These are phyloP conservation scores for Smithornis capensis DNA, from an alignment of 2,113 vertebrate genomes.

Conservation along the genomic window DNA sequence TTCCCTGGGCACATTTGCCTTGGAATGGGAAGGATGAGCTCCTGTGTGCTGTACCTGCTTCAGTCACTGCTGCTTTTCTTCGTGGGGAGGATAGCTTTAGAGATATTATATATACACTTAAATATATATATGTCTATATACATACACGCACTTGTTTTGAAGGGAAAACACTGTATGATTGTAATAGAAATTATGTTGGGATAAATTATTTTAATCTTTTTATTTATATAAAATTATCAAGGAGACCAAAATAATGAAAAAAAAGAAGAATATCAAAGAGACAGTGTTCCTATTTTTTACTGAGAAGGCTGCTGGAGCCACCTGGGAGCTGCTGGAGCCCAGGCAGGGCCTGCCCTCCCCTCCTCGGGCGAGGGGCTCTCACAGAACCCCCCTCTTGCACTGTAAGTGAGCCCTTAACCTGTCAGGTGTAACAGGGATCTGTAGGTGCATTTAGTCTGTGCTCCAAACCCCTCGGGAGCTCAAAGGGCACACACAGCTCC, in stretches of 20 bases:
- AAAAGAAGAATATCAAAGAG: not conserved
- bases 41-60: constrained; percentile 14
- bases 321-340: not conserved
- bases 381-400: accelerated
- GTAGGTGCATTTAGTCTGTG: not conserved
- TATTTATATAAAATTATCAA: constrained; percentile 57
- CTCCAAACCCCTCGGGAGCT: not conserved
- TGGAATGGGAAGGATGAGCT: not conserved
- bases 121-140: not conserved
- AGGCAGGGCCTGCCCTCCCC: not conserved
- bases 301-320: not conserved
- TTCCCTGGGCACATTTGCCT: not conserved
- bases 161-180: constrained; percentile 45
- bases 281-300: not conserved
- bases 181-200: constrained; percentile 37
- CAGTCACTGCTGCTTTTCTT: constrained; percentile 38
- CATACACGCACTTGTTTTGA: constrained; percentile 23
- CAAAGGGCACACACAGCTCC: not conserved
- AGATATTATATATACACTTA: constrained; percentile 15
- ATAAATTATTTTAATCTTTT: constrained; percentile 65
- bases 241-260: not conserved
- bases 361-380: not conserved
- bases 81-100: not conserved
- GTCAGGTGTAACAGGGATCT: not conserved
- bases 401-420: not conserved